Base-by-base conservation (phyloP, 2,888 invertebrate species). In the Craniophora ligustri region DNA sequence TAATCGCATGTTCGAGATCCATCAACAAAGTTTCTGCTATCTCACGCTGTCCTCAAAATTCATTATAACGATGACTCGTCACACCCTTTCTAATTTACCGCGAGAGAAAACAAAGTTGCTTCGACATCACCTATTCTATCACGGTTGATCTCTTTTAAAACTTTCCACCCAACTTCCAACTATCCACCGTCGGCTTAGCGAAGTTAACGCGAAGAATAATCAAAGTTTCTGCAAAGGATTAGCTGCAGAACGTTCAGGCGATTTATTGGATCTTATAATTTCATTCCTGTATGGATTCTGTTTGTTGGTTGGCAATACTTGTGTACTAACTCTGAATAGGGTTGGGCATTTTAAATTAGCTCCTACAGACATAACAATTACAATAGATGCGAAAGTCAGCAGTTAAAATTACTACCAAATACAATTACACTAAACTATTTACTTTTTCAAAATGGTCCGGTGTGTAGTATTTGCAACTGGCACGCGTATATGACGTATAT, bases 11-110 rank as follows among this genome's bases (percentile, higher is more conserved):
- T 32, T 41, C 13, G 5, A 2, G 36, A 36, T 16, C 28, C 26
- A 15, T 15, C 34, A 13, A 16, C 36, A 18, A 55, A 45, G 7
- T 54, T 66, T 48, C 0, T 13, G 63, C 35, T 23, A 18, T 39
- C 28, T 54, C 63, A 65, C 14, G 31, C 15, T 18, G 15, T 16
- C 35, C 42, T 47, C 16, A 7, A 56, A 67, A 53, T 39, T 48
- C 36, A 50, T 50, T 35, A 46, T 48, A 67, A 67, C 42, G 51
- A 54, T 70, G 69, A 69, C 64, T 14, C 42, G 30, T 18, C 48
- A 41, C 46, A 46, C 46, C 59, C 45, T 45, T 56, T 64, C 56
- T 64, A 71, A 69, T 71, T 71, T 69, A 69, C 69, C 64, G 64
- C 56, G 42, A 56, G 58, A 53, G 49, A 39, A 64, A 54, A 59